Evolutionary conservation across 2,888 invertebrate genomes (phyloP), one percentile per base, ranked within the genome.

Genomic region (Sarcophaga carnaria): DNA sequence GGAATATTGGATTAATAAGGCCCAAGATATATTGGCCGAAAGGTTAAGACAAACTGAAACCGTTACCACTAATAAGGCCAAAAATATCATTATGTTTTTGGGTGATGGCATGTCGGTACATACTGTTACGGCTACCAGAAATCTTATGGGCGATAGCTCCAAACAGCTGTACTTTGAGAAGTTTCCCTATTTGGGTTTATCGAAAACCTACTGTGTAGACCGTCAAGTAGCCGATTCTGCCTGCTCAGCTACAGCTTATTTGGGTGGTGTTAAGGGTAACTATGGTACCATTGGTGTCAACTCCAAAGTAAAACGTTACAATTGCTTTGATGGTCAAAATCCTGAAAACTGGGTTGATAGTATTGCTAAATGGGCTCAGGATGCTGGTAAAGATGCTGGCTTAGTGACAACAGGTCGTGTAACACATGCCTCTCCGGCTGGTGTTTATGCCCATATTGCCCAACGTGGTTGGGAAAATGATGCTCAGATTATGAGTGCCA

Each of bases 171-270:
- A 94, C 64, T 96, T 96, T 91, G 96, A 96, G 89, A 92, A 94
- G 80, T 96, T 96, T 89, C 96, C 96, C 1, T 94, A 94, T 88
- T 88, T 91, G n/a, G 94, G 94, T 0, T 82, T 93, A 8, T 90
- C 93, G 27, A 93, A 97, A 96, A 97, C 97, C 0, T 97, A 97
- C 92, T 97, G 97, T 91, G 95, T 97, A 0, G 95, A 97, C 90
- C 94, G 94, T 8, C 96, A 97, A 93, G 97, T 97, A 0, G 95
- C 97, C 0, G 98, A 98, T 90, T 97, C 97, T 0, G 97, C 97
- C 0, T 97, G 97, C 90, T 96, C 97, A 1, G 96, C 96, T 0
- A 97, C 97, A 0, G 97, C 97, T 0, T 97, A 96, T 90, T 93
- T 97, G 63, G 94, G 95, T 1, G 97, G 97, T 0, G 96, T 97